Base-by-base conservation (phyloP, 1,140 invertebrate species). In the Leptoteleia sp. region DNA sequence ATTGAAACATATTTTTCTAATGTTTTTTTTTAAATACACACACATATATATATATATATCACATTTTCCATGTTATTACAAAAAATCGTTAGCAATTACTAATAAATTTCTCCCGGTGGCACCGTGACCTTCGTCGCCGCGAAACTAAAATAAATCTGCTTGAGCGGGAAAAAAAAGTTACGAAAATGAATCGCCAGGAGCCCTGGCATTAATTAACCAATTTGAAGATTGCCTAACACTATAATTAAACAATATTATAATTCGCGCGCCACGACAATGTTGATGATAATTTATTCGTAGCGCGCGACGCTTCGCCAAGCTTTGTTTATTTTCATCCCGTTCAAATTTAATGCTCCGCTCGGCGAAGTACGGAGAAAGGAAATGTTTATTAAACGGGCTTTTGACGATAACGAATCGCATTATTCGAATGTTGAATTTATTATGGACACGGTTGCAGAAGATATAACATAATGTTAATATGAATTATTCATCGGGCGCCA, bases 191-290 rank as follows among this genome's bases (percentile, higher is more conserved):
- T 35, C 47, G 15, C n/a, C n/a, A 9, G 29, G 11, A 55, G 40
- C 40, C 27, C 19, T 35, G 22, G 11, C 13, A 17, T 37, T 47
- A 47, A 37, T 61, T 47, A 47, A 2, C 17, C 11, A 22, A 47
- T 29, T 52, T 13, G 33, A 19, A 19, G 33, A 64, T 54, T 31
- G 7, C 52, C 8, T 40, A 52, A 48, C 50, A 4, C 17, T 33
- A 31, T 72, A 62, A 61, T 71, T 71, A 16, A 38, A 50, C 35
- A 52, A 62, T 48, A 52, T 52, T 54, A 52, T 62, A 72, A 62
- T 72, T 38, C 25, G 27, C 35, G 13, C 17, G 4, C 12, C 0
- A 5, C 11, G 12, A 59, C 43, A 50, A 70, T 33, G 54, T 50
- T 43, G 12, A 17, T 33, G 35, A 57, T 73, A 48, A 73, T 73